Conservation (phyloP, 2,113 vertebrate genomes). For the Rhabdomys dilectus region DNA sequence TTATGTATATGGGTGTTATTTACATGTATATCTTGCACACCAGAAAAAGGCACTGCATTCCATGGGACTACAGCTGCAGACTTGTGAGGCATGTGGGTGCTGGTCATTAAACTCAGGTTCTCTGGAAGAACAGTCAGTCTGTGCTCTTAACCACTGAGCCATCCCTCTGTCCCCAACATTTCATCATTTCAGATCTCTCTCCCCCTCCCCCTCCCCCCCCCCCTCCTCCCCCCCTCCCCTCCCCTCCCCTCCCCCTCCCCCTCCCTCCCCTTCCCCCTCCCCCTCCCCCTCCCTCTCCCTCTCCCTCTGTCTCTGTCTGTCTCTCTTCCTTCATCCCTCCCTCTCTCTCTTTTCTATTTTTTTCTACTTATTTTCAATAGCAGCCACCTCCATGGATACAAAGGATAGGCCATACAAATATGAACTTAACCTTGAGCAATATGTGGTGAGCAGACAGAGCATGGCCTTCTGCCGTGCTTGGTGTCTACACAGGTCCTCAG, state of each 20-base stretch:
- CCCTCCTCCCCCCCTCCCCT: too few relatives aligned
- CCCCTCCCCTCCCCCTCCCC: too few relatives aligned
- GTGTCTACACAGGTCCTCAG: not conserved
- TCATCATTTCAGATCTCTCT: not conserved
- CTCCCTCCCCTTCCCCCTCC: too few relatives aligned
- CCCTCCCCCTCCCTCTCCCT: too few relatives aligned
- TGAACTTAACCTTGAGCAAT: not conserved
- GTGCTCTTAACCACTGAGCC: not conserved
- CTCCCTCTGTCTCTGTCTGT: not conserved
- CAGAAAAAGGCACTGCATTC: not conserved
- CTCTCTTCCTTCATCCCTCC: too few relatives aligned
- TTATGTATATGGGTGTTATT: not conserved
- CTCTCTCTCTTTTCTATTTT: not conserved
- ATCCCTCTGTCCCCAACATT: not conserved
- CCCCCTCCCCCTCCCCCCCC: too few relatives aligned
- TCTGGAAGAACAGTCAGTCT: not conserved
- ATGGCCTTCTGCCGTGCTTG: not conserved
- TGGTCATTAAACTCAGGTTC: not conserved
- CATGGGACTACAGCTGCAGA: not conserved
- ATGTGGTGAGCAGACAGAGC: not conserved
- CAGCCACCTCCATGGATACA: not conserved
- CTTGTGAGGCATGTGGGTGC: not conserved
- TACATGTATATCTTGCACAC: not conserved
- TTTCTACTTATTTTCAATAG: not conserved
- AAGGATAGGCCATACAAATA: not conserved